These are phyloP conservation scores for Caenorhabditis sulstoni DNA, from an alignment of 2,888 invertebrate species.

Conservation along the genomic window DNA sequence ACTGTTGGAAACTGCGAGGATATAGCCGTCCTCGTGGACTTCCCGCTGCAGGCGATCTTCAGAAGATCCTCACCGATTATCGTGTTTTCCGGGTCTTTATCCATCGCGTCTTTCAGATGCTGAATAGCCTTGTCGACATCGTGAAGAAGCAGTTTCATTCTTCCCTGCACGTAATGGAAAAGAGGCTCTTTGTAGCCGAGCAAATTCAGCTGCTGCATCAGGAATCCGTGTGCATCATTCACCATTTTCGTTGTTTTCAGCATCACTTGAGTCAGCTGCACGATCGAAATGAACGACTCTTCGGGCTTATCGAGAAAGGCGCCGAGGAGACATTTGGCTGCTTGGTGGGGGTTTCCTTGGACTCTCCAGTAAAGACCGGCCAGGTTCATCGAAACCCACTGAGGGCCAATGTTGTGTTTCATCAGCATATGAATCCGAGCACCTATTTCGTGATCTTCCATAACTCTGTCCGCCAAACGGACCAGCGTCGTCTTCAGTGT, in stretches of 20 bases:
- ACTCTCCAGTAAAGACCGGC: conserved; percentile 89
- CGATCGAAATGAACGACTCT: conserved; percentile 85
- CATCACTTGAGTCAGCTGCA: conserved; percentile 86
- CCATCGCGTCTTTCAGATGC: conserved; percentile 66
- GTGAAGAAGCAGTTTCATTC: conserved; percentile 56
- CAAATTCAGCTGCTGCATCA: conserved; percentile 42
- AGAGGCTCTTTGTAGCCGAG: conserved; percentile 56
- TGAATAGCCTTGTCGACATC: conserved; percentile 66
- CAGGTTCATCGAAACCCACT: conserved; percentile 87
- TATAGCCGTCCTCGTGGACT: conserved; percentile 68
- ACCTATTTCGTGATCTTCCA: conserved; percentile 86
- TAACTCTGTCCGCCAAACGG: conserved; percentile 62
- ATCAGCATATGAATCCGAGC: conserved; percentile 87
- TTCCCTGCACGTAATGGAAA: conserved; percentile 65
- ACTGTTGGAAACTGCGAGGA: conserved; percentile 68
- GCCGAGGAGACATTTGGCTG: conserved; percentile 86
- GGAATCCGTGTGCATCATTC: conserved; percentile 52
- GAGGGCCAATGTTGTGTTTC: conserved; percentile 86
- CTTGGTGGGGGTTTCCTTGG: conserved; percentile 86
- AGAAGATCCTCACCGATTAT: conserved; percentile 65
- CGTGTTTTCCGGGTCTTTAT: conserved; percentile 62
- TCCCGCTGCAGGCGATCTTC: conserved; percentile 70
- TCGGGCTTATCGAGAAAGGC: conserved; percentile 82
- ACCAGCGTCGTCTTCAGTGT: conserved; percentile 62
- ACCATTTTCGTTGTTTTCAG: conserved; percentile 82